These are phyloP conservation scores for Phycodurus eques DNA, from an alignment of 2,113 vertebrate species.

Conservation along the genomic window DNA sequence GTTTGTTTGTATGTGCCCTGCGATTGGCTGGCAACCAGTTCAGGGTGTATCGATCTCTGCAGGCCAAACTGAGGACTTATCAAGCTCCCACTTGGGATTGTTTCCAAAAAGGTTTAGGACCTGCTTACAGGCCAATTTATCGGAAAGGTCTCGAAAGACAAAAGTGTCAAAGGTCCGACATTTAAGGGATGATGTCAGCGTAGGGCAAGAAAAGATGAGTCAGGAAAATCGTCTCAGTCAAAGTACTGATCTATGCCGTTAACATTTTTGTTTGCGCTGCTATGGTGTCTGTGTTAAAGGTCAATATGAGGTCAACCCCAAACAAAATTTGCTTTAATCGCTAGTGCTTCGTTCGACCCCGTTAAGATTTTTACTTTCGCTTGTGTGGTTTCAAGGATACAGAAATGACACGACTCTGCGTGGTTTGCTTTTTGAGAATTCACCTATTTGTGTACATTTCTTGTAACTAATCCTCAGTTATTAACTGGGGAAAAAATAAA, in stretches of 20 bases:
- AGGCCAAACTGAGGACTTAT: neutral
- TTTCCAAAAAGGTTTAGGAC: neutral
- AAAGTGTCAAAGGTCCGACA: neutral
- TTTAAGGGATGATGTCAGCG: neutral
- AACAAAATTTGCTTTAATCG: neutral
- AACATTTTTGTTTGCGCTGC: neutral
- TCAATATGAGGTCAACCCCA: neutral
- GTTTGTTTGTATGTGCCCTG: no score
- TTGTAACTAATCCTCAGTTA: neutral
- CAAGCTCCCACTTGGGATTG: neutral
- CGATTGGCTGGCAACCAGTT: no score
- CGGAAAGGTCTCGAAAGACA: neutral
- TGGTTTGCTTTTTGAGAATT: neutral
- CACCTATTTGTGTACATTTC: neutral
- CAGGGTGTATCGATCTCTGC: no score
- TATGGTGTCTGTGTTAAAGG: neutral
- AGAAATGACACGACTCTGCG: neutral
- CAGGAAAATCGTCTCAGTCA: neutral
- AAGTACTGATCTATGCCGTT: neutral
- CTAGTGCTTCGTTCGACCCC: neutral
- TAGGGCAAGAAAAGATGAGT: neutral
- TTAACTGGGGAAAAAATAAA: no score
- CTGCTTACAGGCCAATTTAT: neutral
- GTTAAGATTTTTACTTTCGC: neutral
- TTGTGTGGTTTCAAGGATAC: neutral